Evolutionary conservation across 2,888 invertebrate genomes (phyloP).

Genomic region (Lepidocyrtinus sp.): DNA sequence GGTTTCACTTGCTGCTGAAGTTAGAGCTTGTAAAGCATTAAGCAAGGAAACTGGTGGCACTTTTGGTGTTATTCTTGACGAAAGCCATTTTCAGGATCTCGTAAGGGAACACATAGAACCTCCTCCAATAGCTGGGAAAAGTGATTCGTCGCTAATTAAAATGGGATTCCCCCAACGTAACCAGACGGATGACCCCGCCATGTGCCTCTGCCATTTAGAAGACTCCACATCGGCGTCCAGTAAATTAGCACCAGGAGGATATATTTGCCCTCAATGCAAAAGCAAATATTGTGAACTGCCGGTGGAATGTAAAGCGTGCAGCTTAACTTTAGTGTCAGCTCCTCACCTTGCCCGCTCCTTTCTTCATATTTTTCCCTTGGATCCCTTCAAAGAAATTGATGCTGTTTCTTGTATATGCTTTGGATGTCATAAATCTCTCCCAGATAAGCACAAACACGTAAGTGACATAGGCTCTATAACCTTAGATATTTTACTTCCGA

Average conservation of each 20-base stretch:
- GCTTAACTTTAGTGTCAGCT: constrained; percentile 95
- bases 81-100: constrained; percentile 79
- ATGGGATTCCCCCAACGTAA: constrained; percentile 95
- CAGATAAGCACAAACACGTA: constrained; percentile 79
- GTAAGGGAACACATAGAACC: constrained; percentile 75
- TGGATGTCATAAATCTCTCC: constrained; percentile 68
- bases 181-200: constrained; percentile 77
- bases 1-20: constrained; percentile 95
- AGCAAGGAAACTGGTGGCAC: constrained; percentile 89
- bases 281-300: constrained; percentile 99
- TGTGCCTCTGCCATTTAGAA: constrained; percentile 68
- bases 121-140: constrained; percentile 75
- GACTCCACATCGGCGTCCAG: constrained; percentile 44
- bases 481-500: too few species aligned
- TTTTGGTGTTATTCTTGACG: constrained; percentile 90
- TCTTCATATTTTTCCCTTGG: constrained; percentile 96
- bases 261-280: constrained; percentile 95
- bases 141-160: constrained; percentile 88
- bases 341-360: constrained; percentile 98
- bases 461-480: constrained; percentile 68
- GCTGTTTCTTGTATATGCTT: constrained; percentile 73
- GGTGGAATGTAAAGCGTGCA: constrained; percentile 96
- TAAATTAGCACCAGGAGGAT: constrained; percentile 77
- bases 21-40: constrained; percentile 89
- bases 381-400: constrained; percentile 83